A percentile compares a stretch with the other conserved stretches of the same genome.
phyloP scores from a whole-genome alignment of 2,113 vertebrate genomes.

The Eubucco bourcierii region DNA sequence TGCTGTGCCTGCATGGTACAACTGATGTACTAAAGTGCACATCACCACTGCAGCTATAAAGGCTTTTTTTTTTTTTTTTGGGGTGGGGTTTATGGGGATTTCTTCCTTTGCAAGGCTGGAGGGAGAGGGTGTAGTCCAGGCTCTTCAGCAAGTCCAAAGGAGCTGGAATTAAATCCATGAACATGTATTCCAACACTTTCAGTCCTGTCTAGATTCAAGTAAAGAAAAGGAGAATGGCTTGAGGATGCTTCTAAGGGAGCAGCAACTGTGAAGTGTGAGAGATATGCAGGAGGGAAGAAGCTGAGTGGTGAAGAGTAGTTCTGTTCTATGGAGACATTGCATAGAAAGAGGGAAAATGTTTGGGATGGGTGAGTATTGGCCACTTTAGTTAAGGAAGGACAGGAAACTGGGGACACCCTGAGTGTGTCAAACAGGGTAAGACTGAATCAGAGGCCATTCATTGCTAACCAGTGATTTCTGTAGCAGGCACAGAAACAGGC shows the following conservation, averaged over 20 bases:
- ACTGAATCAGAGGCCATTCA: not conserved
- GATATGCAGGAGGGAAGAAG: not conserved
- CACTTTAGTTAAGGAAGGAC: not conserved
- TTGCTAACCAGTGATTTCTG: not conserved
- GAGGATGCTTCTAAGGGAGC: not conserved
- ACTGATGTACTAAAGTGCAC: not conserved
- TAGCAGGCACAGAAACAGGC: not conserved
- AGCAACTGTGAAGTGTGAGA: not conserved
- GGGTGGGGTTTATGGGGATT: not conserved
- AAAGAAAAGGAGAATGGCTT: not conserved
- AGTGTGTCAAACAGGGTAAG: not conserved
- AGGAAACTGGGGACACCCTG: not conserved
- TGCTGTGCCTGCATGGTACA: not conserved
- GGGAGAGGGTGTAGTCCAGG: not conserved
- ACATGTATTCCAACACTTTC: not conserved
- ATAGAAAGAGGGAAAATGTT: not conserved
- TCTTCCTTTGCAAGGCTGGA: not conserved
- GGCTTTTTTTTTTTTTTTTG: too few species aligned
- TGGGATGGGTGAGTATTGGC: not conserved
- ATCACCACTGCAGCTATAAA: not conserved
- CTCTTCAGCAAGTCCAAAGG: not conserved
- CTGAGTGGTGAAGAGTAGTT: not conserved
- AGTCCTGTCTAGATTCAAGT: not conserved
- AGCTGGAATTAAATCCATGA: not conserved
- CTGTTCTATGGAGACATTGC: not conserved